Conservation (phyloP, 1,140 invertebrate species). For the Drosophila yakuba region DNA sequence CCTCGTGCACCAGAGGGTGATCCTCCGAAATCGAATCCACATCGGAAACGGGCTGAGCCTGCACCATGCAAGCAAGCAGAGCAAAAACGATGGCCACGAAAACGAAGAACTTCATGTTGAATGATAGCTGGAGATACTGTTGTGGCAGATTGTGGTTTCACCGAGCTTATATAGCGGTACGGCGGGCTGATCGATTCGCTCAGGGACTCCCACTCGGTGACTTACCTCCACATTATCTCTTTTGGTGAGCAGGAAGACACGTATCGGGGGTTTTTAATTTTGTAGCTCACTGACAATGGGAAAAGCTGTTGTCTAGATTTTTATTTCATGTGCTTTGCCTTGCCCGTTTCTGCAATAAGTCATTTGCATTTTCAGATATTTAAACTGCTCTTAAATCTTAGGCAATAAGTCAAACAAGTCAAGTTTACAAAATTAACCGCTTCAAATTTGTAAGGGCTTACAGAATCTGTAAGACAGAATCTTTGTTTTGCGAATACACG, state of each 20-base stretch:
- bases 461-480: too few species aligned
- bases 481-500: background rate
- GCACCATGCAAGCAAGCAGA: constrained; percentile 14
- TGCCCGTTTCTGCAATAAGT: background rate
- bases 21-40: background rate
- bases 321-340: background rate
- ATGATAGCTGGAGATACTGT: constrained; percentile 5
- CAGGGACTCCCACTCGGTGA: constrained; percentile 48
- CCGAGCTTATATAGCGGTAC: constrained; percentile 44
- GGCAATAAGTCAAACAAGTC: background rate
- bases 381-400: background rate
- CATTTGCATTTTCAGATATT: background rate
- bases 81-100: constrained; percentile 35
- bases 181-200: constrained; percentile 1
- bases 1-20: background rate
- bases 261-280: constrained; percentile 34
- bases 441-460: background rate
- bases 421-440: background rate
- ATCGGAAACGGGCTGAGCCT: constrained; percentile 43
- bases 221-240: constrained; percentile 17
- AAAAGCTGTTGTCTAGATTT: background rate
- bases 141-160: constrained; percentile 5
- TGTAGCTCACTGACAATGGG: constrained; percentile 2
- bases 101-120: constrained; percentile 47
- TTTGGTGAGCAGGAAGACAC: constrained; percentile 26